Evolutionary conservation across 2,888 invertebrate genomes (phyloP).

Genomic region (Tipula lateralis): DNA sequence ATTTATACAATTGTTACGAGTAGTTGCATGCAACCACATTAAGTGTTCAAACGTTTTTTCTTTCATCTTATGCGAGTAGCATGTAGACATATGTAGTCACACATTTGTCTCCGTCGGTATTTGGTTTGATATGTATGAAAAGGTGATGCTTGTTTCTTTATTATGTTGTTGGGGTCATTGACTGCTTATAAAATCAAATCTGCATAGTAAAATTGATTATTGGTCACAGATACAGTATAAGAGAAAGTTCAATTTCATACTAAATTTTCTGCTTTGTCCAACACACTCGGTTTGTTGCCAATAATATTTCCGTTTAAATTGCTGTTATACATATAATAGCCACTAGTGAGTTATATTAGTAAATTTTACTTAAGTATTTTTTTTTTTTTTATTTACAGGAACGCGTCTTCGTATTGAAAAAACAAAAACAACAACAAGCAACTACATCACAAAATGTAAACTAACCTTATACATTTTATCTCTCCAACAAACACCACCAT

Average conservation of each 20-base stretch:
- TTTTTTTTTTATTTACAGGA: not conserved
- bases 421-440: not conserved
- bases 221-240: not conserved
- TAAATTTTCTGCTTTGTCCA: not conserved
- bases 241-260: not conserved
- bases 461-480: not conserved
- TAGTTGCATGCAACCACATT: too few species aligned
- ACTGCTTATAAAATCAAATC: not conserved
- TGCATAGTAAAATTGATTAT: not conserved
- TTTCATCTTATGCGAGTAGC: not conserved
- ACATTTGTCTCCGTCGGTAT: not conserved
- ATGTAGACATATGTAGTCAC: too few species aligned
- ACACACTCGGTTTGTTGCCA: not conserved
- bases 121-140: not conserved
- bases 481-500: not conserved
- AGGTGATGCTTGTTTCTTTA: not conserved
- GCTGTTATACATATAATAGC: not conserved
- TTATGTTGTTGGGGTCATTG: not conserved
- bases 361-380: not conserved
- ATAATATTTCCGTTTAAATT: not conserved
- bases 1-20: too few species aligned
- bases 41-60: not conserved
- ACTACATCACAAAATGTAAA: not conserved
- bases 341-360: not conserved
- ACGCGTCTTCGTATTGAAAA: not conserved